phyloP scores from a whole-genome alignment of 2,888 invertebrate species.

The Deroplatys truncata region DNA sequence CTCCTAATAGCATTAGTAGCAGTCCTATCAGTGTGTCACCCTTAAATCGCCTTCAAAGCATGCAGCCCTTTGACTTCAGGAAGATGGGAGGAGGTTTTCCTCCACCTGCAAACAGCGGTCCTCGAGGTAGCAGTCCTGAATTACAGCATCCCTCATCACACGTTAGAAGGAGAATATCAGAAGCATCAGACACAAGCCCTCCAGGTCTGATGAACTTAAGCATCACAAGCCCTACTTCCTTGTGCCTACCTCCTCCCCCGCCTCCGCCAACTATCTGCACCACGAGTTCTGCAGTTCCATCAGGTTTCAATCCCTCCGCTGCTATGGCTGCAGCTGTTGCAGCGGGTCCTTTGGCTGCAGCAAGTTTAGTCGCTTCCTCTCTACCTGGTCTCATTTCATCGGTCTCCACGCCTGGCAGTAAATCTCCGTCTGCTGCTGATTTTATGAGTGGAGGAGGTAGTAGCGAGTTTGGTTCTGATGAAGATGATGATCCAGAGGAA shows the following conservation, averaged over 20 bases:
- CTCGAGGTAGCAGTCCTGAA: slow-evolving; percentile 30
- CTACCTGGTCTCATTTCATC: slow-evolving; percentile 56
- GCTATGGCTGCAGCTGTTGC: slow-evolving; percentile 62
- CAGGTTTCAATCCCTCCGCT: slow-evolving; percentile 49
- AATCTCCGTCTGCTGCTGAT: slow-evolving; percentile 44
- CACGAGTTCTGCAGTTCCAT: slow-evolving; percentile 51
- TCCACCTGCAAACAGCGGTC: slow-evolving; percentile 7
- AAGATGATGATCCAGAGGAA: slow-evolving; percentile 55
- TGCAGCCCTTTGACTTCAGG: slow-evolving; percentile 93
- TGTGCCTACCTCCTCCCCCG: slow-evolving; percentile 58
- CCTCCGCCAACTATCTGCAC: slow-evolving; percentile 57
- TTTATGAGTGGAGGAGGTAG: slow-evolving; percentile 47
- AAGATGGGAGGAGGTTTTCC: slow-evolving; percentile 50
- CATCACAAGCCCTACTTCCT: slow-evolving; percentile 54
- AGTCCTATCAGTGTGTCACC: slow-evolving; percentile 70
- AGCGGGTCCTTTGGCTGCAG: slow-evolving; percentile 56
- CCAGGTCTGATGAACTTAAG: slow-evolving; percentile 55
- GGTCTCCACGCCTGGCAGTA: slow-evolving; percentile 46
- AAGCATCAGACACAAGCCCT: slow-evolving; percentile 42
- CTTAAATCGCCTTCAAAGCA: slow-evolving; percentile 83
- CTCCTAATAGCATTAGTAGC: slow-evolving; percentile 54
- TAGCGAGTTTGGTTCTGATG: slow-evolving; percentile 53
- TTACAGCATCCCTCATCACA: slow-evolving; percentile 37
- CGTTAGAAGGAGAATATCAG: slow-evolving; percentile 50
- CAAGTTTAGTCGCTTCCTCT: slow-evolving; percentile 60